A percentile compares a stretch with the other conserved stretches of the same genome.
phyloP scores from a whole-genome alignment of 2,113 vertebrate species.

The Montifringilla adamsi region DNA sequence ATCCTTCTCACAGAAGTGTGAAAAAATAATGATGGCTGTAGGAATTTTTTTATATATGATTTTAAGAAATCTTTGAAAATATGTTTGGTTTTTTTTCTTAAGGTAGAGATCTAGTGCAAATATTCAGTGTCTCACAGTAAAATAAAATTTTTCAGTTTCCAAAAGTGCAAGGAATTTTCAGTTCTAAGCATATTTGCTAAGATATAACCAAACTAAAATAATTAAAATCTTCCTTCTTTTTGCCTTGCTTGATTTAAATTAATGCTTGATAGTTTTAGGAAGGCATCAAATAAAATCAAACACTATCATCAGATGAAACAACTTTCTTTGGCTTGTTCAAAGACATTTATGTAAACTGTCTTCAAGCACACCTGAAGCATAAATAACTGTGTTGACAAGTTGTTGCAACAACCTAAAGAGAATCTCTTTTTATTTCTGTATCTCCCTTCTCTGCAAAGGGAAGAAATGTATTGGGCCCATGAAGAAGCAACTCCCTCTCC shows the following conservation, averaged over 20 bases:
- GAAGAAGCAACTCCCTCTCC: background rate
- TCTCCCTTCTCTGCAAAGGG: background rate
- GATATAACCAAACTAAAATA: background rate
- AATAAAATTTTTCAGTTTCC: background rate
- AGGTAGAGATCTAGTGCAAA: background rate
- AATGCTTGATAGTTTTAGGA: background rate
- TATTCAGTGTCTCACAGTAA: background rate
- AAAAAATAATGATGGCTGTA: background rate
- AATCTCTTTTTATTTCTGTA: background rate
- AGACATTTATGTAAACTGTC: background rate
- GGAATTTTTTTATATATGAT: background rate
- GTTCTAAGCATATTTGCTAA: background rate
- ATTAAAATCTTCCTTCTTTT: background rate
- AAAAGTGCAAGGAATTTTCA: background rate
- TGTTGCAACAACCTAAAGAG: background rate
- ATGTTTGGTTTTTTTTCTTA: background rate
- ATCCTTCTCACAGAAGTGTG: background rate
- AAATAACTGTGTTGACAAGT: background rate
- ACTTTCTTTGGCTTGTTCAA: background rate
- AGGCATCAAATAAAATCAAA: background rate
- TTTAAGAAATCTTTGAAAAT: background rate
- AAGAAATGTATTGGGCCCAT: background rate
- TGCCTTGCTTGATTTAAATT: background rate
- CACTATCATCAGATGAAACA: background rate
- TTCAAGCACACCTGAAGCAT: background rate